Evolutionary conservation across 2,797 vertebrate species (phyloP).

Genomic region (Clarias laeviceps): DNA sequence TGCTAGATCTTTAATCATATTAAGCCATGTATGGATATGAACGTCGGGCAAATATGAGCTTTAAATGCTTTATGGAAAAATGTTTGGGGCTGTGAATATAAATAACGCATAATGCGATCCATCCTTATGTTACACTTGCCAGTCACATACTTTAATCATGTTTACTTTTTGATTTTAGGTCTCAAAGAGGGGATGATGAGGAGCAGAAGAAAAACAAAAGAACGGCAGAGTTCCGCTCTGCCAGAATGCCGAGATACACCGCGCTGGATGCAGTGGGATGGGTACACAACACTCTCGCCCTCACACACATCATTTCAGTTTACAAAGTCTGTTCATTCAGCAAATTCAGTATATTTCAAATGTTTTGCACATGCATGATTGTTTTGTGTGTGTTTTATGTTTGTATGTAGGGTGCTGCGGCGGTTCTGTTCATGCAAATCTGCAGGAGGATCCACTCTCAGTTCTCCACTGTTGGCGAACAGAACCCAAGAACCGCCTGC

Average conservation of each 20-base stretch:
- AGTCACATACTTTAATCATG: no score
- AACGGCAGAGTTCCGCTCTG: constrained; percentile 72
- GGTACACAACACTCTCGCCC: constrained; percentile 68
- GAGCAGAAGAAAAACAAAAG: constrained; percentile 69
- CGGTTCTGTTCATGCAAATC: constrained; percentile 82
- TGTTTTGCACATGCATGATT: background rate
- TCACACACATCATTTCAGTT: background rate
- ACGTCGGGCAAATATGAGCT: no score
- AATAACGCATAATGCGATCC: no score
- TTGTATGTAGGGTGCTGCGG: constrained; percentile 75
- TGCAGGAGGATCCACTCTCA: constrained; percentile 80
- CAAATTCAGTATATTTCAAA: background rate
- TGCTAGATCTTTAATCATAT: no score
- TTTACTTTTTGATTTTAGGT: constrained; percentile 57
- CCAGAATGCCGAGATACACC: constrained; percentile 72
- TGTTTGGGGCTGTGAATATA: no score
- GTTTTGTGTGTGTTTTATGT: background rate
- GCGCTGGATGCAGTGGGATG: constrained; percentile 84
- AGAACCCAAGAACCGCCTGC: constrained; percentile 41
- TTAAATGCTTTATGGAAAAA: no score
- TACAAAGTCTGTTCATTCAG: background rate
- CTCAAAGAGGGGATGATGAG: constrained; percentile 70
- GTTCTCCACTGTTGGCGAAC: constrained; percentile 67
- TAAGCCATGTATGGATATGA: no score
- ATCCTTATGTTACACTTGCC: background rate